Percentiles rank a stretch among this genome's conserved stretches.
Conservation (phyloP, 1,140 invertebrate genomes). For the Streblospio benedicti region DNA sequence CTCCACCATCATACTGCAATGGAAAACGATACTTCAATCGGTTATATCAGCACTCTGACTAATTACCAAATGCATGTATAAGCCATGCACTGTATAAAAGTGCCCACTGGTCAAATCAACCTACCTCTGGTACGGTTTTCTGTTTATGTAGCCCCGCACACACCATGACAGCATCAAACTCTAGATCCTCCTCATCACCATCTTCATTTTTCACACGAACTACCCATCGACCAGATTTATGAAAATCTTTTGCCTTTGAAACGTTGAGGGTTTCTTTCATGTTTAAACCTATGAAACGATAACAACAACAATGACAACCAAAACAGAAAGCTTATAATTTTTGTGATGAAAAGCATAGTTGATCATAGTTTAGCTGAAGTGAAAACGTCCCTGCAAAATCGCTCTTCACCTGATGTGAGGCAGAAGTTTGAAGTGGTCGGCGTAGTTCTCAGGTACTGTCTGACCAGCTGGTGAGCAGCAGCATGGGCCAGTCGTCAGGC, state of each 20-base stretch:
- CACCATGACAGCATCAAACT: not conserved
- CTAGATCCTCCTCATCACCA: not conserved
- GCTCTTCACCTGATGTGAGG: constrained; percentile 33
- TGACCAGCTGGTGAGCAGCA: constrained; percentile 47
- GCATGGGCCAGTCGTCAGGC: constrained; percentile 46
- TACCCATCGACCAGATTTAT: constrained; percentile 5
- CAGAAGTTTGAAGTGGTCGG: constrained; percentile 40
- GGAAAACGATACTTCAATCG: not conserved
- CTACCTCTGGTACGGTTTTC: not conserved
- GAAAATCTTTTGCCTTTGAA: constrained; percentile 1
- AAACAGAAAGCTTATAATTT: too few species aligned
- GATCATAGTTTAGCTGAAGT: too few species aligned
- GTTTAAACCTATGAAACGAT: too few species aligned
- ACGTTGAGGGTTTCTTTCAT: constrained; percentile 6
- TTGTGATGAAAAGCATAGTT: too few species aligned
- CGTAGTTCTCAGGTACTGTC: constrained; percentile 48
- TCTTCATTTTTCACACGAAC: not conserved
- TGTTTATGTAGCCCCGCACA: not conserved
- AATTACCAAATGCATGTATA: not conserved
- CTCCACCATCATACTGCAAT: constrained; percentile 1
- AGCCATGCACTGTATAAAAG: too few species aligned
- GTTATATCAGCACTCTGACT: not conserved
- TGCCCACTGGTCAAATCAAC: too few species aligned
- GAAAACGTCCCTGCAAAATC: too few species aligned
- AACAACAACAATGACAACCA: too few species aligned